Percentiles rank a stretch among this genome's conserved stretches.
These are phyloP conservation scores for Paracanthobrama guichenoti DNA, from an alignment of 2,113 vertebrate genomes.

Conservation along the genomic window DNA sequence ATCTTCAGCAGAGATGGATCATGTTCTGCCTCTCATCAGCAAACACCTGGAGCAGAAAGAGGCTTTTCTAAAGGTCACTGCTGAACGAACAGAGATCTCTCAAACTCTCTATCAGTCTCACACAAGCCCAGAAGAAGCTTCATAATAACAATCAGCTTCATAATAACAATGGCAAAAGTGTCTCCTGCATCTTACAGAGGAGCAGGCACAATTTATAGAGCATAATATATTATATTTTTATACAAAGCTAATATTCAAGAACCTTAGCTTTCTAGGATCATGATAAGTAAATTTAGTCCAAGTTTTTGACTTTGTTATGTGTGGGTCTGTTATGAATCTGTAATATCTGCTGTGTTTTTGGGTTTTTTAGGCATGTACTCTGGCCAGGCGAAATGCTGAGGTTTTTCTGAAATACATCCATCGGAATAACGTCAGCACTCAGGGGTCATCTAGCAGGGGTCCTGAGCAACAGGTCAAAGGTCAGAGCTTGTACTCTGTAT, in stretches of 20 bases:
- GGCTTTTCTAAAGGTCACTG: constrained; percentile 84
- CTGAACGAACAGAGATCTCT: background rate
- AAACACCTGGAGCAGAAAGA: constrained; percentile 99
- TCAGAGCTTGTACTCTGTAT: constrained; percentile 63
- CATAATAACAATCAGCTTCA: no score
- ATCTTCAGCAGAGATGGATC: constrained; percentile 84
- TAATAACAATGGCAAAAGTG: background rate
- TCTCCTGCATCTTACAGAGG: background rate
- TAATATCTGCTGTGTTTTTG: constrained; percentile 30
- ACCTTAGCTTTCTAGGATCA: background rate
- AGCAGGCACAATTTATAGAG: background rate
- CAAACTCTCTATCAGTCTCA: background rate
- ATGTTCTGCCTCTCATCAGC: constrained; percentile 94
- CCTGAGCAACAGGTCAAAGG: constrained; percentile 98
- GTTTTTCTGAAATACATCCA: constrained; percentile 99
- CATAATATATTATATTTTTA: background rate
- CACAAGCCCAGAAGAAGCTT: background rate
- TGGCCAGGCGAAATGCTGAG: constrained; percentile 94
- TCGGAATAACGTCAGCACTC: constrained; percentile 95
- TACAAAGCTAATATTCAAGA: background rate
- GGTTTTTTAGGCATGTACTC: constrained; percentile 85
- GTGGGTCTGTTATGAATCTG: background rate
- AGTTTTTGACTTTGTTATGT: background rate
- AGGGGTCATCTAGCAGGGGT: constrained; percentile 85
- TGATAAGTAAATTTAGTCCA: background rate